Evolutionary conservation across 2,113 vertebrate species (phyloP).

Genomic region (Phoenicopterus ruber): DNA sequence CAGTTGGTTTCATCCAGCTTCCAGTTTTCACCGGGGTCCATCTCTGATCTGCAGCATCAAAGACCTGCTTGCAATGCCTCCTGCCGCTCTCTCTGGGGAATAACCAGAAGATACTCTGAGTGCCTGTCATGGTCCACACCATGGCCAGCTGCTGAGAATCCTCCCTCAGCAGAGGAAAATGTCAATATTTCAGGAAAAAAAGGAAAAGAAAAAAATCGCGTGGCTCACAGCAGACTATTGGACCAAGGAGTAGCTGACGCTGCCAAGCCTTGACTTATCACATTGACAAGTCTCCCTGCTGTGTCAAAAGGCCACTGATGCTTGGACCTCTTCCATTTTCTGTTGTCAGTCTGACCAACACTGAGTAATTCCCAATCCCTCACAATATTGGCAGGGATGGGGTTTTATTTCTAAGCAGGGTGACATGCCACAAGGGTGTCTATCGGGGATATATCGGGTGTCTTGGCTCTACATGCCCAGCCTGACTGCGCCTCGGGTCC

Average conservation of each 20-base stretch:
- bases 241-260: background rate
- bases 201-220: rapidly evolving
- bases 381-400: background rate
- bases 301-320: background rate
- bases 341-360: background rate
- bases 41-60: conserved; percentile 54
- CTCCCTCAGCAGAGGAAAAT: background rate
- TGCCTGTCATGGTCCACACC: background rate
- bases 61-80: conserved; percentile 23
- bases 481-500: background rate
- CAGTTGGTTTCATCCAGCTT: conserved; percentile 75
- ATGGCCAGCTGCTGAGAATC: background rate
- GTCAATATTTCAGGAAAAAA: background rate
- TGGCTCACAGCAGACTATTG: background rate
- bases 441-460: rapidly evolving
- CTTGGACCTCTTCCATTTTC: background rate
- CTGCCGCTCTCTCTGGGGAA: conserved; percentile 11
- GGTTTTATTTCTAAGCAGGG: background rate
- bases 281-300: background rate
- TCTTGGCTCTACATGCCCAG: background rate
- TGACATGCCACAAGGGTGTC: background rate
- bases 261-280: background rate
- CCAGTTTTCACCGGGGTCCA: conserved; percentile 77
- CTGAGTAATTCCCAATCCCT: background rate
- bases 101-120: conserved; percentile 45